Percentiles rank a stretch among this genome's conserved stretches.
These are phyloP conservation scores for Vidua macroura DNA, from an alignment of 2,113 vertebrate genomes.

Conservation along the genomic window DNA sequence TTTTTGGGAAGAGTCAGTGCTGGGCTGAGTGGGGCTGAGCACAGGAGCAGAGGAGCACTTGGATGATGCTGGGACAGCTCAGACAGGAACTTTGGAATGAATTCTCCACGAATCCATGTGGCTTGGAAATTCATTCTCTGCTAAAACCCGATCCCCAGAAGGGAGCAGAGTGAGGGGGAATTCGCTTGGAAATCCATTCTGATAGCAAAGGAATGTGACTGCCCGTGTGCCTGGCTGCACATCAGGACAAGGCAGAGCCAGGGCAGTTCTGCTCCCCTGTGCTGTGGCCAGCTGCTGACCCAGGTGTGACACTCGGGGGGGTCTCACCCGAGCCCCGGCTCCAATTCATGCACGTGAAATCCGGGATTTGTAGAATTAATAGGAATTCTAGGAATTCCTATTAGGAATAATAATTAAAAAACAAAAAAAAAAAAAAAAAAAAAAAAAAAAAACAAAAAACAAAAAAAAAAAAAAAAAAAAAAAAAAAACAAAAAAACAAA, in stretches of 20 bases:
- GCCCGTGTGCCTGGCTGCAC: not conserved
- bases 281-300: accelerated
- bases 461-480: not conserved
- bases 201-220: not conserved
- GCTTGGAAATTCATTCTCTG: conserved; percentile 7
- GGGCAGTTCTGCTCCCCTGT: not conserved
- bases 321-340: not conserved
- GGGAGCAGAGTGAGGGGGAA: not conserved
- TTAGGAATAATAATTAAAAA: too few species aligned
- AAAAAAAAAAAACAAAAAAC: not conserved
- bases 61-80: not conserved
- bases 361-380: not conserved
- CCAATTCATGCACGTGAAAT: not conserved
- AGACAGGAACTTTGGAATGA: not conserved
- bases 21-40: not conserved
- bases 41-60: not conserved
- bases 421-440: not conserved
- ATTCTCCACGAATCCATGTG: not conserved
- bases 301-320: not conserved
- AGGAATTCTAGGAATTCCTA: too few species aligned
- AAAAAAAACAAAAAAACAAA: too few species aligned
- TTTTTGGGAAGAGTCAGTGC: not conserved
- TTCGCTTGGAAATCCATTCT: not conserved
- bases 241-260: not conserved
- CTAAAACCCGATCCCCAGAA: not conserved